phyloP scores from a whole-genome alignment of 2,888 invertebrate species.

The Leucophenga maculata region DNA sequence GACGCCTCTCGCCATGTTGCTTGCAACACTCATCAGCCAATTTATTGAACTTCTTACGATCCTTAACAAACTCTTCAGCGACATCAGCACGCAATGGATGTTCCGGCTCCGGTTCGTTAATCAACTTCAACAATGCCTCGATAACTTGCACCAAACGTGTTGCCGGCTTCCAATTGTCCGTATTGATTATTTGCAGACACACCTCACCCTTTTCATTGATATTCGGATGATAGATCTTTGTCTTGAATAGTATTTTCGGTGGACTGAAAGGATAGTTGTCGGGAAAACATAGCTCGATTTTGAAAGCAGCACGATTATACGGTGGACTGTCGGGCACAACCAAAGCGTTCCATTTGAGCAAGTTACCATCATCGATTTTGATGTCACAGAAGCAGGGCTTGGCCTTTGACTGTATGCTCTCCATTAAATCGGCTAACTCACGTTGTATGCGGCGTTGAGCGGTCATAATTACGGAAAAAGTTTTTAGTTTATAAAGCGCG shows the following conservation, averaged over 20 bases:
- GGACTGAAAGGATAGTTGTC: slow-evolving; percentile 99
- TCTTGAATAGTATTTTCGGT: slow-evolving; percentile 97
- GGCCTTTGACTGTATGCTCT: slow-evolving; percentile 82
- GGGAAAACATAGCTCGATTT: slow-evolving; percentile 97
- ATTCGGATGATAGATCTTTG: slow-evolving; percentile 99
- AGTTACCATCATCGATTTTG: slow-evolving; percentile 93
- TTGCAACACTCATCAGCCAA: slow-evolving; percentile 98
- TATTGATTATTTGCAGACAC: slow-evolving; percentile 96
- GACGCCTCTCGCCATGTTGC: slow-evolving; percentile 97
- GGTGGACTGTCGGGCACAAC: slow-evolving; percentile 98
- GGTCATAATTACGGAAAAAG: slow-evolving; percentile 46
- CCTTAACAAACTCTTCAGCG: slow-evolving; percentile 96
- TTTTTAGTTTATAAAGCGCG: no score
- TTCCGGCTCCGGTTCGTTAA: slow-evolving; percentile 98
- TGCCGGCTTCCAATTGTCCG: slow-evolving; percentile 99
- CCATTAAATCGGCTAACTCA: slow-evolving; percentile 92
- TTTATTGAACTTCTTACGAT: slow-evolving; percentile 96
- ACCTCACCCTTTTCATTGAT: slow-evolving; percentile 99
- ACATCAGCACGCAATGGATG: slow-evolving; percentile 97
- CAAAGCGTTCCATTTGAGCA: slow-evolving; percentile 95
- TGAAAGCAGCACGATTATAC: slow-evolving; percentile 98
- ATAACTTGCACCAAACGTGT: slow-evolving; percentile 99
- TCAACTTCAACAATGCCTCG: slow-evolving; percentile 94
- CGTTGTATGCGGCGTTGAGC: slow-evolving; percentile 72
- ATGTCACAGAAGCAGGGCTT: slow-evolving; percentile 88